These are phyloP conservation scores for Lophius piscatorius DNA, from an alignment of 2,113 vertebrate species.

Conservation along the genomic window DNA sequence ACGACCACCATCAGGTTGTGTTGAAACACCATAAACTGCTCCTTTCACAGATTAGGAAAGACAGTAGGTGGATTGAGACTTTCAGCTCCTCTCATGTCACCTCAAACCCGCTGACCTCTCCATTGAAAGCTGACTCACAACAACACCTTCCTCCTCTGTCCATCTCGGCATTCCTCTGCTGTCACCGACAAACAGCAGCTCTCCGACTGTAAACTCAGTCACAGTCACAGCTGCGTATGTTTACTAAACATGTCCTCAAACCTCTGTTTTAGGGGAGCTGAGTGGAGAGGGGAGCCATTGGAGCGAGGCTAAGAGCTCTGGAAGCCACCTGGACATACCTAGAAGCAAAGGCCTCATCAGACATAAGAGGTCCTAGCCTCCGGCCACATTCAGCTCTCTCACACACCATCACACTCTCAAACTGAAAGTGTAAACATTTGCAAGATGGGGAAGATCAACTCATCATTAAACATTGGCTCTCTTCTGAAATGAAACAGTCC, in stretches of 20 bases:
- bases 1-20: constrained; percentile 10
- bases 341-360: constrained; percentile 29
- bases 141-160: neutral
- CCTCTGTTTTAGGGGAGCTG: constrained; percentile 38
- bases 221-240: constrained; percentile 73
- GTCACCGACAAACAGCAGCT: constrained; percentile 50
- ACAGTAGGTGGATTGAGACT: constrained; percentile 51
- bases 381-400: constrained; percentile 23
- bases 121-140: no score
- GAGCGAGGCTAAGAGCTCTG: constrained; percentile 32
- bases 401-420: constrained; percentile 3
- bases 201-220: constrained; percentile 48
- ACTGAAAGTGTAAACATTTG: constrained; percentile 64
- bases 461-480: constrained; percentile 10
- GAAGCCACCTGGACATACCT: constrained; percentile 66
- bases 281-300: constrained; percentile 30
- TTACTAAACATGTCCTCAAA: constrained; percentile 76
- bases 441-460: constrained; percentile 23
- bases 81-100: constrained; percentile 29
- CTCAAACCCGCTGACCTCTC: constrained; percentile 51
- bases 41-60: constrained; percentile 17
- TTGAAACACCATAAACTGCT: constrained; percentile 36
- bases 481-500: constrained; percentile 17
- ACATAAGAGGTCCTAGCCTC: constrained; percentile 12
- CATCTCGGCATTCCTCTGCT: constrained; percentile 2